Conservation (phyloP, 2,888 invertebrate species). For the Eristalis arbustorum region DNA sequence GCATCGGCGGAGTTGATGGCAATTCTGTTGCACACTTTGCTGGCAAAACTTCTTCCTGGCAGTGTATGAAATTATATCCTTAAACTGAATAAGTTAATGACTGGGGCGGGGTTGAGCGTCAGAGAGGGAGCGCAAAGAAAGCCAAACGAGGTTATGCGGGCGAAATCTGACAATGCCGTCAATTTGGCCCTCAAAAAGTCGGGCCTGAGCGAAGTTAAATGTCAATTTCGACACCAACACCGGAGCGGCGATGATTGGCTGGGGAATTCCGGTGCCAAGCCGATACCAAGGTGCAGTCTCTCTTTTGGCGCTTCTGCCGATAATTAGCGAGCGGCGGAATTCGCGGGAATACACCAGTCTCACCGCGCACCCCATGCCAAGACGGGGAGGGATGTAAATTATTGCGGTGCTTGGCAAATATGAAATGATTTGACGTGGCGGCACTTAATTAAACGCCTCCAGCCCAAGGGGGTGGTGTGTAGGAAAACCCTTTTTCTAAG, state of each 20-base stretch:
- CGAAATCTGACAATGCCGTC: constrained; percentile 59
- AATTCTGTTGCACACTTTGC: constrained; percentile 63
- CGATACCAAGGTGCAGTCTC: constrained; percentile 44
- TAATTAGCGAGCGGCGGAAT: constrained; percentile 58
- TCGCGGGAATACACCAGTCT: constrained; percentile 25
- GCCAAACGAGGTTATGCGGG: constrained; percentile 8
- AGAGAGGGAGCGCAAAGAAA: background rate
- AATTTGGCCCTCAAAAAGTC: constrained; percentile 55
- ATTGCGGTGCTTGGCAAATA: constrained; percentile 57
- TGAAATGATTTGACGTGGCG: constrained; percentile 68
- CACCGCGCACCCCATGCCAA: background rate
- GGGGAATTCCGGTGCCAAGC: background rate
- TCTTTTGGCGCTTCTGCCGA: constrained; percentile 27
- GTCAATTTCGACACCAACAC: constrained; percentile 27
- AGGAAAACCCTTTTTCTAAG: constrained; percentile 44
- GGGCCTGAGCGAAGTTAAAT: constrained; percentile 55
- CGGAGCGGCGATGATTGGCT: background rate
- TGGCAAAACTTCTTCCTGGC: constrained; percentile 55
- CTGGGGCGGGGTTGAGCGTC: constrained; percentile 21
- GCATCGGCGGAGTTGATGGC: background rate
- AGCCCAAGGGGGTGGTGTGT: constrained; percentile 1
- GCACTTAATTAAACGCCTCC: constrained; percentile 67
- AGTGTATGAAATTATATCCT: constrained; percentile 67
- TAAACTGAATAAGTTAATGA: constrained; percentile 64
- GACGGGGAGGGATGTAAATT: constrained; percentile 29